These are phyloP conservation scores for Molorchus minor DNA, from an alignment of 2,888 invertebrate genomes.

Conservation along the genomic window DNA sequence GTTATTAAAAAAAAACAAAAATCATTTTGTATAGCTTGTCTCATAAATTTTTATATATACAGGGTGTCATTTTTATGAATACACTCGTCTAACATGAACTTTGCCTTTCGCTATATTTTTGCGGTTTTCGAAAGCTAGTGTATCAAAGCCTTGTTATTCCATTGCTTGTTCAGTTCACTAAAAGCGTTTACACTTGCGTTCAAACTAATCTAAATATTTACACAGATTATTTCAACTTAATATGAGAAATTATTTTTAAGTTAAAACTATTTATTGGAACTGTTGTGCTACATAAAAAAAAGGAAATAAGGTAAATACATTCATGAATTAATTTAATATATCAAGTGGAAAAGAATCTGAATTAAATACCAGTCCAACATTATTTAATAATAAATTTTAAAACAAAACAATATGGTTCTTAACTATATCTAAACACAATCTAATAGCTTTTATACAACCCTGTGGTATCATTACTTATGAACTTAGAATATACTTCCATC, in stretches of 20 bases:
- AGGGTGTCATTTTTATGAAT: neutral
- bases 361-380: too few relatives aligned
- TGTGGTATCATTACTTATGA: slow-evolving; percentile 24
- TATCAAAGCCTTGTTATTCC: neutral
- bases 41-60: slow-evolving; percentile 23
- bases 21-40: neutral
- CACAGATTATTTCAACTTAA: neutral
- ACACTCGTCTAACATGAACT: neutral
- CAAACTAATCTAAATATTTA: neutral
- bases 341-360: neutral
- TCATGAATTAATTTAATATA: too few relatives aligned
- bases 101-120: neutral
- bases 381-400: too few relatives aligned
- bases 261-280: neutral
- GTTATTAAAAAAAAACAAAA: too few relatives aligned
- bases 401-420: neutral
- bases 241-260: neutral
- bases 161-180: neutral
- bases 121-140: neutral
- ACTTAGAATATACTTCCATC: neutral
- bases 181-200: neutral
- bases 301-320: neutral
- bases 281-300: neutral
- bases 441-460: slow-evolving; percentile 12
- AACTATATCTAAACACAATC: neutral